phyloP scores from a whole-genome alignment of 2,113 vertebrate species.

The Perccottus glenii region DNA sequence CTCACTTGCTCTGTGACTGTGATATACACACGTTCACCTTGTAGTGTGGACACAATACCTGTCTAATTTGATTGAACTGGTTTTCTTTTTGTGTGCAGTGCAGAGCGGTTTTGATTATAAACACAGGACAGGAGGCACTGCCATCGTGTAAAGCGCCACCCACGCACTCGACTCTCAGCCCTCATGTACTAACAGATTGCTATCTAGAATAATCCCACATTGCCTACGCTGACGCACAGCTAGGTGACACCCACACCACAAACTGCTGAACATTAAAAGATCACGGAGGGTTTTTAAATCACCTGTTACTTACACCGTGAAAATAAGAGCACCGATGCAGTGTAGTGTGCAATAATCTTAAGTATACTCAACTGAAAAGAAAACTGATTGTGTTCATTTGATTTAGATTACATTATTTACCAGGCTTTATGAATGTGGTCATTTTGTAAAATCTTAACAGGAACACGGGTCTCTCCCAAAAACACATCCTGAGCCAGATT shows the following conservation, averaged over 20 bases:
- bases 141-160: conserved; percentile 71
- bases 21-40: conserved; percentile 11
- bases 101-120: conserved; percentile 46
- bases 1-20: conserved; percentile 9
- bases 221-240: conserved; percentile 58
- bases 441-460: conserved; percentile 89
- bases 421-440: conserved; percentile 91
- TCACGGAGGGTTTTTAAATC: conserved; percentile 37
- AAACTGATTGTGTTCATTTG: background rate
- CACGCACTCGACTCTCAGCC: conserved; percentile 67
- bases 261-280: conserved; percentile 39
- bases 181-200: conserved; percentile 75
- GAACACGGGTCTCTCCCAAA: conserved; percentile 93
- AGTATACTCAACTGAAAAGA: no score
- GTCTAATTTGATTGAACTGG: conserved; percentile 4
- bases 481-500: conserved; percentile 95
- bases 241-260: conserved; percentile 53
- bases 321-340: background rate
- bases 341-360: background rate
- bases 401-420: conserved; percentile 73
- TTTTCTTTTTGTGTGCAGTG: conserved; percentile 12
- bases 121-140: conserved; percentile 60
- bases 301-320: conserved; percentile 17
- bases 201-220: conserved; percentile 72
- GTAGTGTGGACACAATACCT: conserved; percentile 23